Base-by-base conservation (phyloP, 2,113 vertebrate species). In the Sardina pilchardus region DNA sequence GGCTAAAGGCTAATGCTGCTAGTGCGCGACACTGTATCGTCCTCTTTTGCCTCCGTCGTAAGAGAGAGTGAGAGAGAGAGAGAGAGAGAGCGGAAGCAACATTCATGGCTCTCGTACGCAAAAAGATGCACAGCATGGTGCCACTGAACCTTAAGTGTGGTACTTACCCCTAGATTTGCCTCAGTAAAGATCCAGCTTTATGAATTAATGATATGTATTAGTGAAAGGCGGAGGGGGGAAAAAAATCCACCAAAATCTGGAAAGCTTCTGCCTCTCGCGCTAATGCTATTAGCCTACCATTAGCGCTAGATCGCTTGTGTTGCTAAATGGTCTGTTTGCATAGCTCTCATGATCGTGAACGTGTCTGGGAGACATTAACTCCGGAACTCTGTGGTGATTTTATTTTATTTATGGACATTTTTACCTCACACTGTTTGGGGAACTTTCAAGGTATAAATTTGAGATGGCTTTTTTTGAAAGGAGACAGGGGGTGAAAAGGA, bases 191-290 rank as follows among this genome's bases (percentile, higher is more conserved):
- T 89, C 81, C 82, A 56, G 88, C 86, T 81, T 82, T 82, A 88
- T 88, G 87, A 90, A 90, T 90, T 90, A 88, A 88, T 90, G 89
- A 85, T 86, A 90, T 90, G 89, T 88, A 88, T 82, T 87, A 84
- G 39, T 84, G 86, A 83, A 71, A 88, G 30, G 50, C 53, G 48
- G 71, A 78, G 26, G 34, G 30, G 8, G 16, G 30, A 12, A 36
- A 78, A 16, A 78, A 17, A 17, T 1, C 36, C 67, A 36, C n/a
- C 26, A 36, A 78, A 78, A 78, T 78, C 71, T 36, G 30, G 30
- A 78, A 78, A 85, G 82, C 85, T 71, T 81, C 71, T 82, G 87
- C 85, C 44, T 63, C 86, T 88, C 84, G 83, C 85, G 84, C 81
- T 82, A 90, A 81, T 84, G 78, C 84, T 87, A 82, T 90, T 88